Evolutionary conservation across 2,113 vertebrate species (phyloP), one percentile per base, ranked within the genome.

Genomic region (Amphilophus citrinellus): DNA sequence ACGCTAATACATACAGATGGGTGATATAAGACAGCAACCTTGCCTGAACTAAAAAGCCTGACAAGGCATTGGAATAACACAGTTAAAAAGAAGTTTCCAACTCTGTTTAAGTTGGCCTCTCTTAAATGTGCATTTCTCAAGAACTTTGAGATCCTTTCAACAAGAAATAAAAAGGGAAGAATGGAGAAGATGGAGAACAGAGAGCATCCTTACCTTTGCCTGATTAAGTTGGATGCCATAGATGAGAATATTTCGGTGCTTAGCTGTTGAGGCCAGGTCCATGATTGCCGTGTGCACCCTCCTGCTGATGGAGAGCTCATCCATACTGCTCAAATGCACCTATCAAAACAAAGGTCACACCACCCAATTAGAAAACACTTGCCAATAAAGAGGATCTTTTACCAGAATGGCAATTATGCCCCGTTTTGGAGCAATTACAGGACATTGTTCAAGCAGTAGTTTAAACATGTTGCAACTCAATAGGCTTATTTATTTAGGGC

Each of bases 161-260:
- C n/a, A 59, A 65, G 6, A 73, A 71, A 82, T 17, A 56, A 32
- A 30, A 84, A 58, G 42, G 71, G 32, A 44, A 56, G 20, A 59
- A 32, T 4, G 13, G 59, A 27, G 76, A 57, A 57, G 61, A 73
- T 1, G 7, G 32, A 13, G 30, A 39, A 35, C 75, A 24, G 56
- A 47, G 13, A 59, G 30, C 77, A 77, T 10, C 79, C 88, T 88
- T 89, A 96, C 96, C 95, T 95, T 77, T 18, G 93, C 88, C 83
- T 87, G 90, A 83, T 84, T 82, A 30, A 96, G 84, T 85, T 90
- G 91, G 88, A 96, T 84, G 57, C 93, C 92, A 24, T 96, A 96
- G 65, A 96, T 80, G 53, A 96, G 93, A 82, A 96, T 77, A 63
- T 96, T 96, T 60, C 24, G 57, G 30, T 60, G 90, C 80, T 92